Conservation (phyloP, 2,888 invertebrate genomes). For the Syrista parreyssii region DNA sequence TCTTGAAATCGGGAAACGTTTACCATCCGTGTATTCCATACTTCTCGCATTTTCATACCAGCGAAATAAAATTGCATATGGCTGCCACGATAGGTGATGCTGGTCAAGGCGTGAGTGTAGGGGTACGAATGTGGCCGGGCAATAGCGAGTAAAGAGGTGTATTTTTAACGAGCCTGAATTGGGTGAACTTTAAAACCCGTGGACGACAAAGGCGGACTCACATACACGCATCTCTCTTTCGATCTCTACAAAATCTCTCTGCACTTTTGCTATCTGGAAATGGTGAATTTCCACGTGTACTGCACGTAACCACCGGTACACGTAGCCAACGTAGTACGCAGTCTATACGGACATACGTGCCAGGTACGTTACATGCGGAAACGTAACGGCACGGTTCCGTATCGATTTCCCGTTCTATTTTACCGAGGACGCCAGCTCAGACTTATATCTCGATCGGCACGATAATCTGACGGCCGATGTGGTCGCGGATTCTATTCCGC, state of each 20-base stretch:
- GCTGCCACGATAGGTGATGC: too few relatives aligned
- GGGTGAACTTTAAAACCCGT: not conserved
- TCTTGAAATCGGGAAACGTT: not conserved
- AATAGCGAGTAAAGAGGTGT: not conserved
- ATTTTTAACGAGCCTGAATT: not conserved
- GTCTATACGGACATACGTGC: not conserved
- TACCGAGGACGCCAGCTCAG: not conserved
- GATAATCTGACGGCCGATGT: not conserved
- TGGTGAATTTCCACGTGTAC: not conserved
- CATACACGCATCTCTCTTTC: not conserved
- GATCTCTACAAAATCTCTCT: not conserved
- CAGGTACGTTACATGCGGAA: conserved; percentile 4
- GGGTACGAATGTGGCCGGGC: not conserved
- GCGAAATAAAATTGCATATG: too few relatives aligned
- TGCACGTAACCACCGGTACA: not conserved
- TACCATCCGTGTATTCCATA: not conserved
- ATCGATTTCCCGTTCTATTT: conserved; percentile 1
- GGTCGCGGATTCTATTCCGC: not conserved
- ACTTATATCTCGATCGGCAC: conserved; percentile 5
- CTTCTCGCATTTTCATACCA: not conserved
- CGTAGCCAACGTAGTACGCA: not conserved
- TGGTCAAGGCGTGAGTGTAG: not conserved
- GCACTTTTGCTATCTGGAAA: not conserved
- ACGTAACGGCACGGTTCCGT: conserved; percentile 1
- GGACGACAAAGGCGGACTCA: not conserved